phyloP scores from a whole-genome alignment of 2,113 vertebrate genomes.

The Sorex araneus region DNA sequence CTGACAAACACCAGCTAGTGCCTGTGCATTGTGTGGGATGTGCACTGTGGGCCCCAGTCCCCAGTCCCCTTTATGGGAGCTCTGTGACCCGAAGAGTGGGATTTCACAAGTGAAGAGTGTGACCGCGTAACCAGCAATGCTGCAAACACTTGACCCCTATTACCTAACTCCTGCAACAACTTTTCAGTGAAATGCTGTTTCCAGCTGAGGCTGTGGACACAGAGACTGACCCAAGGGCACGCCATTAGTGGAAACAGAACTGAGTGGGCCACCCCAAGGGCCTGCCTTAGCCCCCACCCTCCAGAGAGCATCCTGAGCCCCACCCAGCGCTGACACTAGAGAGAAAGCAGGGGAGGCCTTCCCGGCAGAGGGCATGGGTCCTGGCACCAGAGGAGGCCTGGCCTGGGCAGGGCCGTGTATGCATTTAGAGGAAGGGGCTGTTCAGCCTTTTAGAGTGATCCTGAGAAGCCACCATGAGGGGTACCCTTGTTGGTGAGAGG shows the following conservation, averaged over 20 bases:
- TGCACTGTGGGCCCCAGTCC: background rate
- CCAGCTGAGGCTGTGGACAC: background rate
- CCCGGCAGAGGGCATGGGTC: background rate
- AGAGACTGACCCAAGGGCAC: background rate
- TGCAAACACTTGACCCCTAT: background rate
- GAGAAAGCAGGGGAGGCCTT: background rate
- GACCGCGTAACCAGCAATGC: background rate
- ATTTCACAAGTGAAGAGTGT: background rate
- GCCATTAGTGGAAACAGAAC: background rate
- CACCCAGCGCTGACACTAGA: too few species aligned
- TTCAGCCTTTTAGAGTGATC: background rate
- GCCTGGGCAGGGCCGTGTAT: background rate
- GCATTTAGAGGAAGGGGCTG: too few species aligned
- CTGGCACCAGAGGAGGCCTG: background rate
- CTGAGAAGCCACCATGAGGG: background rate
- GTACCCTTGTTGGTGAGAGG: too few species aligned
- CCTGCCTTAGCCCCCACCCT: background rate
- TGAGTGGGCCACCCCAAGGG: background rate
- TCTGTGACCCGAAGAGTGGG: background rate
- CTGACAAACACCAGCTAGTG: background rate
- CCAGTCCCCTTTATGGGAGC: background rate
- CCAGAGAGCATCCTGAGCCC: too few species aligned
- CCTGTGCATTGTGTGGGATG: background rate
- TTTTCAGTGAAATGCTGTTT: background rate
- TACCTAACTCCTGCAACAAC: background rate